Evolutionary conservation across 1,140 invertebrate genomes (phyloP).

Genomic region (Oreohelix idahoensis): DNA sequence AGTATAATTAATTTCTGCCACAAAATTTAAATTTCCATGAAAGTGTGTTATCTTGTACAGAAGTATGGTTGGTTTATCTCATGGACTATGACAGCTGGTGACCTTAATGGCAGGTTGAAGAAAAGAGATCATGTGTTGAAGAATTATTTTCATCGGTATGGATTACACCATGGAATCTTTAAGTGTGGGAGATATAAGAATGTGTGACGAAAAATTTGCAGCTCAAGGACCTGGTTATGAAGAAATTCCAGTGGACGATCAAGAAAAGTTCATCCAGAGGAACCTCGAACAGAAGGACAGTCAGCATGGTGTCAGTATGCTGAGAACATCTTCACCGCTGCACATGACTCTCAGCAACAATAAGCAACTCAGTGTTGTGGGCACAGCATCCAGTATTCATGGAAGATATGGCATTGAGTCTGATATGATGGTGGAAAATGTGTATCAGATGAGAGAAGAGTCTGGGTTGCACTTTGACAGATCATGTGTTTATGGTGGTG

Average conservation of each 20-base stretch:
- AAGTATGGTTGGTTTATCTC: background rate
- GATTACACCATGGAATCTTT: constrained; percentile 8
- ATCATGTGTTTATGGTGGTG: background rate
- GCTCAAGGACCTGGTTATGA: background rate
- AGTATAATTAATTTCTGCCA: too few species aligned
- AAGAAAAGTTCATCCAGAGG: background rate
- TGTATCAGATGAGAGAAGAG: background rate
- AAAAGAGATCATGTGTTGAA: background rate
- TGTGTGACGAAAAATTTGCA: background rate
- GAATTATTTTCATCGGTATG: background rate
- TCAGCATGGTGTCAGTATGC: background rate
- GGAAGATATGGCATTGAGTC: background rate
- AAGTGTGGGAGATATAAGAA: background rate
- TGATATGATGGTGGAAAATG: background rate
- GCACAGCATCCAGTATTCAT: background rate
- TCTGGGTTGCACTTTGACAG: background rate
- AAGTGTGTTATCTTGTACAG: background rate
- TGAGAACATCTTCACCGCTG: background rate
- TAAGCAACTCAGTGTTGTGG: background rate
- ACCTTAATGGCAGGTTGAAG: background rate
- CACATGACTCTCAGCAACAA: background rate
- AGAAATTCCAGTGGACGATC: background rate
- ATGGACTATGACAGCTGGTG: background rate
- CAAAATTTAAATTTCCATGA: too few species aligned
- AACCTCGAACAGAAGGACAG: background rate